Base-by-base conservation (phyloP, 2,888 invertebrate genomes). In the Lasioglossum leucozonium region DNA sequence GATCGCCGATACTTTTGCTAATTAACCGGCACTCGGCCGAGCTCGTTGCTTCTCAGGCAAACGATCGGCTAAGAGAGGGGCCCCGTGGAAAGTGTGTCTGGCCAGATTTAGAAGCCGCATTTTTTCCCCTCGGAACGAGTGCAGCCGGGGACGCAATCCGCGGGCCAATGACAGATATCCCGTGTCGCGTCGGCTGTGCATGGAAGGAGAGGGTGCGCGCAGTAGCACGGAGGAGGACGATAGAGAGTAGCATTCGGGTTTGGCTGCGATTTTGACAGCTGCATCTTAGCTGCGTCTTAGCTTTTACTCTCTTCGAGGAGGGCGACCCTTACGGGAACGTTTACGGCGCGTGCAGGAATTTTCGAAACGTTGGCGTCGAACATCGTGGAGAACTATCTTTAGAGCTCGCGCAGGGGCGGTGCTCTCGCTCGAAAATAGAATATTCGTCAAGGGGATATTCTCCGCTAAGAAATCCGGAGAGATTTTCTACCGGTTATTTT, bases 361-460 rank as follows among this genome's bases (percentile, higher is more conserved):
- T 93, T 92, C 86, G 91, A 91, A 92, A 92, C 91, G 92, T 85
- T 86, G 89, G 87, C 89, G 87, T 88, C 91, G 85, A 72, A 86
- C 84, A 81, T 78, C 82, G 85, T 81, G 88, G 77, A 79, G 75
- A 88, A 78, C 93, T 93, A 93, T 93, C 91, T 93, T 93, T 93
- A 93, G 93, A 87, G 84, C 88, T 84, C 87, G 58, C 86, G 87
- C 86, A 84, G 90, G 90, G 91, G 90, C 92, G 89, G 91, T 90
- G 87, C 91, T 91, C 90, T 92, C 92, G 92, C 91, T 92, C 93
- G 85, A 93, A 95, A 95, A 95, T 95, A 95, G 94, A 94, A 92
- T 93, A 89, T 91, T 87, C 91, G 91, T 91, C 84, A 90, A 87
- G 88, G 90, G 89, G 89, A 90, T 91, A 87, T 82, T 74, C 79